A percentile compares a stretch with the other conserved stretches of the same genome.
Conservation (phyloP, 2,797 vertebrate species). For the Cossypha heuglini region DNA sequence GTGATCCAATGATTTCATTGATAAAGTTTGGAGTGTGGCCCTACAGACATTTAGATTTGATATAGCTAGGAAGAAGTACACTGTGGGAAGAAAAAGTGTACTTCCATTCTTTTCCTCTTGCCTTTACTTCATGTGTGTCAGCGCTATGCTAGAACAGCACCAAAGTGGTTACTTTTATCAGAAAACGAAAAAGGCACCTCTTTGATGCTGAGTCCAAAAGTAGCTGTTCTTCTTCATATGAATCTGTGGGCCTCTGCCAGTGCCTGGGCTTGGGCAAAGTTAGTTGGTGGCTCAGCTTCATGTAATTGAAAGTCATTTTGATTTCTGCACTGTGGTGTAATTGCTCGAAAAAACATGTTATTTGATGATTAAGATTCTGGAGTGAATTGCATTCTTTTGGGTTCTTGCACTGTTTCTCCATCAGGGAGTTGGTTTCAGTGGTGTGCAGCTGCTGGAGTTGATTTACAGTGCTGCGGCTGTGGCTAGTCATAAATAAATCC, state of each 20-base stretch:
- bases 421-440: conserved; percentile 82
- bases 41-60: neutral
- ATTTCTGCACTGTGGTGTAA: conserved; percentile 73
- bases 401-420: conserved; percentile 75
- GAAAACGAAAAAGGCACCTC: neutral
- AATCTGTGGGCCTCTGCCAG: neutral
- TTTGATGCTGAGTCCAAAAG: neutral
- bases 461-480: conserved; percentile 89
- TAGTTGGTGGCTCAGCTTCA: conserved; percentile 53
- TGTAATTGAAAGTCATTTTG: conserved; percentile 73
- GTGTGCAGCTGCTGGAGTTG: conserved; percentile 81
- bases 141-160: neutral
- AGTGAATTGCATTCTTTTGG: conserved; percentile 83
- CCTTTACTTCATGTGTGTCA: neutral
- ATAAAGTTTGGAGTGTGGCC: neutral
- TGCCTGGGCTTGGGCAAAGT: conserved; percentile 51
- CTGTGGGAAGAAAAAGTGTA: neutral
- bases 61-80: neutral
- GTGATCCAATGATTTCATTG: neutral
- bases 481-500: conserved; percentile 95
- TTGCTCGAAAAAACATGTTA: conserved; percentile 77
- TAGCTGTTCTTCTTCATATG: neutral
- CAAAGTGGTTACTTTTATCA: neutral
- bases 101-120: neutral
- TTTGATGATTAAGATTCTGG: conserved; percentile 90